phyloP scores from a whole-genome alignment of 2,888 invertebrate genomes.

The Eupithecia subumbrata region DNA sequence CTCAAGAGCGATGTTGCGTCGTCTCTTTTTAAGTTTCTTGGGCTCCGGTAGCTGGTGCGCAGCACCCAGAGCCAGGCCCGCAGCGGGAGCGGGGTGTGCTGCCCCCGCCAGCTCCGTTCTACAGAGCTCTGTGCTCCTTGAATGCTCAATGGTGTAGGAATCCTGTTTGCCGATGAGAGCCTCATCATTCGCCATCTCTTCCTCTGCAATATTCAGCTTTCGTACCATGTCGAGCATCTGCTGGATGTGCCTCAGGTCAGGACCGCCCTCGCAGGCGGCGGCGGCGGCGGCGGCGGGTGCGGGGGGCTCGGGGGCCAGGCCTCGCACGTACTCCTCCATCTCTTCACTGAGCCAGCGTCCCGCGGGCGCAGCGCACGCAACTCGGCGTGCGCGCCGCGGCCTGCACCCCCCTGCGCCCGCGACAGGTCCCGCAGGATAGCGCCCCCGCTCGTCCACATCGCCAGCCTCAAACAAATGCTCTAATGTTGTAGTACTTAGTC shows the following conservation, averaged over 20 bases:
- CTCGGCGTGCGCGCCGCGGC: slow-evolving; percentile 11
- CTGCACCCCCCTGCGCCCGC: slow-evolving; percentile 56
- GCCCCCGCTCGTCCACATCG: slow-evolving; percentile 57
- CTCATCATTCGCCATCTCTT: slow-evolving; percentile 23
- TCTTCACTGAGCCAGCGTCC: slow-evolving; percentile 46
- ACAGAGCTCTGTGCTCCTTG: not conserved
- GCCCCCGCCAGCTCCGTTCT: not conserved
- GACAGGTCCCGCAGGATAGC: slow-evolving; percentile 62
- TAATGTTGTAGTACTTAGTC: not conserved
- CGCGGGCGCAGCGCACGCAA: not conserved
- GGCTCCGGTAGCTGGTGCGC: not conserved
- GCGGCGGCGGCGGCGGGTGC: slow-evolving; percentile 27
- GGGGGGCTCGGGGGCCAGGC: not conserved
- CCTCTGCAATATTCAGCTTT: slow-evolving; percentile 37
- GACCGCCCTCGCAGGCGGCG: slow-evolving; percentile 36
- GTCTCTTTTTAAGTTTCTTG: slow-evolving; percentile 40
- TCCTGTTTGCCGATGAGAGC: slow-evolving; percentile 39
- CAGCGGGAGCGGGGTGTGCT: not conserved
- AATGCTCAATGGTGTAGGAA: slow-evolving; percentile 13
- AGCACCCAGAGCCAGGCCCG: not conserved
- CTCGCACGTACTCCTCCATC: slow-evolving; percentile 57
- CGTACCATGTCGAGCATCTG: slow-evolving; percentile 63
- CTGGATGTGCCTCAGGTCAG: slow-evolving; percentile 61
- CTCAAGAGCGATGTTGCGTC: slow-evolving; percentile 59
- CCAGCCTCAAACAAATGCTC: not conserved